phyloP scores from a whole-genome alignment of 2,113 vertebrate genomes.

The Perccottus glenii region DNA sequence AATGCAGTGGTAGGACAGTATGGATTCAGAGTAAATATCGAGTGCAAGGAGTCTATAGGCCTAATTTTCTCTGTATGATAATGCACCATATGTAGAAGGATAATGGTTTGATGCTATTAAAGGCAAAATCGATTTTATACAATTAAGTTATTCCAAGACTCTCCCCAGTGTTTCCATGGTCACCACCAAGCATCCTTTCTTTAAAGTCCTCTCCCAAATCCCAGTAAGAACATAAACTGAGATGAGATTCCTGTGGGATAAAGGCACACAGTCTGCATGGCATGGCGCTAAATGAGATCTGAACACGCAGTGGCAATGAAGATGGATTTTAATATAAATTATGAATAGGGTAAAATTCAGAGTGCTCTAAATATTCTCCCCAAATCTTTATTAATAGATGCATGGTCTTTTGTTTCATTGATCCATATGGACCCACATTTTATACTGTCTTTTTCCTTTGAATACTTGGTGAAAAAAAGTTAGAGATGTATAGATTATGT shows the following conservation, averaged over 20 bases:
- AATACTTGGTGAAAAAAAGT: not conserved
- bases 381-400: slow-evolving; percentile 93
- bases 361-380: slow-evolving; percentile 86
- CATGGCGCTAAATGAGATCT: slow-evolving; percentile 79
- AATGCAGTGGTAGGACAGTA: slow-evolving; percentile 17
- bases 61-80: slow-evolving; percentile 9
- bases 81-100: not conserved
- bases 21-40: slow-evolving; percentile 41
- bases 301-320: slow-evolving; percentile 75
- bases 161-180: slow-evolving; percentile 51
- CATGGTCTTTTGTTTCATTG: slow-evolving; percentile 82
- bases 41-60: no score
- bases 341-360: slow-evolving; percentile 83
- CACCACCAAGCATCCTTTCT: slow-evolving; percentile 65
- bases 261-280: slow-evolving; percentile 63
- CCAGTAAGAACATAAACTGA: slow-evolving; percentile 74
- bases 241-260: slow-evolving; percentile 75
- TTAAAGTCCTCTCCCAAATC: slow-evolving; percentile 72
- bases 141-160: slow-evolving; percentile 22
- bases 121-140: not conserved
- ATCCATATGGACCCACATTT: slow-evolving; percentile 76
- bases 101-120: slow-evolving; percentile 4
- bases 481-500: not conserved
- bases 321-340: slow-evolving; percentile 89
- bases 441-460: not conserved